Evolutionary conservation across 2,888 invertebrate species (phyloP), one percentile per base, ranked within the genome.

Genomic region (Ptychoptera albimana): DNA sequence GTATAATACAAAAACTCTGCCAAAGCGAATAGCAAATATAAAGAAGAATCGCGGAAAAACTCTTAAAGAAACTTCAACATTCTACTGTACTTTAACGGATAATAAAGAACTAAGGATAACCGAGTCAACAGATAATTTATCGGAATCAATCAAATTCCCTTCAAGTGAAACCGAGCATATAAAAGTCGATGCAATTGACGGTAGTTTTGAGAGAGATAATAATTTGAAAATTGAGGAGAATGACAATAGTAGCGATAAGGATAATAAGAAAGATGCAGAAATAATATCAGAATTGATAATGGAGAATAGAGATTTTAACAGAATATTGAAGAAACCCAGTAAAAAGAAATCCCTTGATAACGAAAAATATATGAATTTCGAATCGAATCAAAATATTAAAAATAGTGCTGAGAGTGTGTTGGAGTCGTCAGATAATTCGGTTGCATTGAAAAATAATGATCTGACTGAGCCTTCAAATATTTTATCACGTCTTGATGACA

Each of bases 301-400:
- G 75, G 82, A 86, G 58, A 86, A 82, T 56, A 74, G 81, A 52
- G 86, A 86, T 50, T 85, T 87, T 51, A 82, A 86, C 51, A 78
- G 82, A 50, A 70, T 85, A 37, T 66, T 84, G 23, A 82, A 81
- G 52, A 82, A 82, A 54, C 82, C 82, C 53, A 76, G 82, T 49
- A 71, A 64, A 60, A 65, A 66, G 53, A 62, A 60, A 14, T 56
- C 59, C 0, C 34, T 50, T 2, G 60, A 57, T 31, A 56, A 55
- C 43, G 42, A 50, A 0, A 49, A 46, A 6, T 37, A 41, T 9
- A 48, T 54, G 0, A 54, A 50, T 43, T 39, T 37, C 50, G 54
- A 46, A 45, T 52, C 44, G 9, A 23, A 23, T 23, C 23, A 23
- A 7, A 23, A 23, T 23, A 7, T 23, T 23, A 23, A 23, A 23